These are phyloP conservation scores for Styela plicata DNA, from an alignment of 23 tunicate species.

Conservation along the genomic window DNA sequence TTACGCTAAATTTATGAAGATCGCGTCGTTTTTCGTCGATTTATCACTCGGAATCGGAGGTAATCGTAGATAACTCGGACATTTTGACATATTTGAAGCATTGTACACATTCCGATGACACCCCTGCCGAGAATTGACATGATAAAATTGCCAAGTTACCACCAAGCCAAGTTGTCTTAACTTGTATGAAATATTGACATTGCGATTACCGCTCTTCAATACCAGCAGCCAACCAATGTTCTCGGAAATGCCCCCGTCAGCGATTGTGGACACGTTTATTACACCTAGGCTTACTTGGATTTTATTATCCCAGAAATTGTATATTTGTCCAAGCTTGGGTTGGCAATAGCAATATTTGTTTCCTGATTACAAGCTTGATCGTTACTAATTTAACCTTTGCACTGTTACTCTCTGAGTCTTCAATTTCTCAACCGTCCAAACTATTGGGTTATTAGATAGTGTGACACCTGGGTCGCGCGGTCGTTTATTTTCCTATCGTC, in stretches of 20 bases:
- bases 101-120: not conserved
- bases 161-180: not conserved
- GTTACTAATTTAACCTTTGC: too few relatives aligned
- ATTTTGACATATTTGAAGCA: not conserved
- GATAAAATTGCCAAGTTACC: not conserved
- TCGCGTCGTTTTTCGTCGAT: not conserved
- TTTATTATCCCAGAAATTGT: too few relatives aligned
- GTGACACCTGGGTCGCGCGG: not conserved
- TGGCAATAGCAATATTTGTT: too few relatives aligned
- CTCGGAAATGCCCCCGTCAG: conserved; percentile 1
- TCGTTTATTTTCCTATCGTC: not conserved
- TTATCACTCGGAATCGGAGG: not conserved
- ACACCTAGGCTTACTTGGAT: not conserved
- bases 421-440: not conserved
- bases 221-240: not conserved
- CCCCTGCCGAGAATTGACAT: not conserved
- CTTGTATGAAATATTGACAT: not conserved
- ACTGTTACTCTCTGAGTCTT: too few relatives aligned
- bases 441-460: not conserved
- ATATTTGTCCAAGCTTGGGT: too few relatives aligned
- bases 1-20: not conserved
- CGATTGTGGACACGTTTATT: conserved; percentile 21
- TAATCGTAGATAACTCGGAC: not conserved
- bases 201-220: not conserved
- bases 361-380: too few relatives aligned